These are phyloP conservation scores for Aselliscus stoliczkanus DNA, from an alignment of 2,797 vertebrate species.

Conservation along the genomic window DNA sequence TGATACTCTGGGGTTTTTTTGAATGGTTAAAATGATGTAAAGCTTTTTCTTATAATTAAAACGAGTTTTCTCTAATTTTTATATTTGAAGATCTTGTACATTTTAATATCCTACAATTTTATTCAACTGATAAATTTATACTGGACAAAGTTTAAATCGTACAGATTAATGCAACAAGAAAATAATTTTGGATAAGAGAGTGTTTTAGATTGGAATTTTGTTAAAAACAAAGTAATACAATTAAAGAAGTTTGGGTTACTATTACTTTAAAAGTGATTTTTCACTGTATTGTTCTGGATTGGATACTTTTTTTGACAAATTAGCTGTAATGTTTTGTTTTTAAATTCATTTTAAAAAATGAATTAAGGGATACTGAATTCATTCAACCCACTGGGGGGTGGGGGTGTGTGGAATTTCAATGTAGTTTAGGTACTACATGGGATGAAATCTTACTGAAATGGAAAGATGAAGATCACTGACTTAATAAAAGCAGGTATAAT, in stretches of 20 bases:
- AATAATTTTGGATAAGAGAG: conserved; percentile 31
- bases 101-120: conserved; percentile 36
- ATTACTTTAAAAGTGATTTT: conserved; percentile 23
- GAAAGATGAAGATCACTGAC: not conserved
- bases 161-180: not conserved
- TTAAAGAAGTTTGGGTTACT: not conserved
- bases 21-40: not conserved
- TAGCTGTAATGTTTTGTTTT: not conserved
- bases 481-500: not conserved
- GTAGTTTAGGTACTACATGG: not conserved
- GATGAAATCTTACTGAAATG: conserved; percentile 15
- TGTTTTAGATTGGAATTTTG: not conserved
- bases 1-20: not conserved
- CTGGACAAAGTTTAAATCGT: conserved; percentile 26
- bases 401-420: not conserved
- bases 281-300: not conserved
- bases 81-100: not conserved
- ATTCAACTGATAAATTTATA: conserved; percentile 30
- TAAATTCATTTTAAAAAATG: too few species aligned
- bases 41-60: not conserved
- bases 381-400: too few species aligned
- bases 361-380: too few species aligned
- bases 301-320: not conserved
- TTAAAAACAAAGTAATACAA: not conserved
- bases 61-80: not conserved